Evolutionary conservation across 1,140 invertebrate species (phyloP).

Genomic region (Sminthurides bifidus): DNA sequence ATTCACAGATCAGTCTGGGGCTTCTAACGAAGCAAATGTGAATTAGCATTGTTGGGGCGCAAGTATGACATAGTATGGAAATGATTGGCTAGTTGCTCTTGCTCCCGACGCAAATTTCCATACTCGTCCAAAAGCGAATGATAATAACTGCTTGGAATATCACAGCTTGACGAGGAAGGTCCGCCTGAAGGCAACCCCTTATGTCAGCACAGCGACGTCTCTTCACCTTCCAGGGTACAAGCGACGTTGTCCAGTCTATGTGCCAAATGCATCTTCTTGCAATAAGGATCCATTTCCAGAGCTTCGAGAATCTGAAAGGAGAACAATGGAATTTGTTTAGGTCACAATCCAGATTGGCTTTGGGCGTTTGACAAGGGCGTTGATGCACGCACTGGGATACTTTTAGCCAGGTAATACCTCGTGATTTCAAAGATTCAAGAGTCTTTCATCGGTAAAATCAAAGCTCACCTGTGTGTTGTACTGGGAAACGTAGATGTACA

Average conservation of each 20-base stretch:
- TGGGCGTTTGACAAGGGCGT: no score
- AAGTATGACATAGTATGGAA: background rate
- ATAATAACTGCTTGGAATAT: constrained; percentile 24
- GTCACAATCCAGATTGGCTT: constrained; percentile 5
- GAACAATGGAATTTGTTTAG: no score
- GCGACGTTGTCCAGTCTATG: constrained; percentile 80
- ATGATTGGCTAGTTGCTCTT: background rate
- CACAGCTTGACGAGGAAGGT: constrained; percentile 28
- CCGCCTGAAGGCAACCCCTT: constrained; percentile 34
- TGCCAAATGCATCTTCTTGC: constrained; percentile 74
- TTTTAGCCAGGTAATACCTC: no score
- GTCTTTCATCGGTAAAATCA: no score
- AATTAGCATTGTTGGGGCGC: background rate
- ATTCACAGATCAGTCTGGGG: no score
- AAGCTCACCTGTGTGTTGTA: constrained; percentile 73
- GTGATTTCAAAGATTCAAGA: no score
- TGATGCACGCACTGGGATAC: no score
- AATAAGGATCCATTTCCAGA: constrained; percentile 64
- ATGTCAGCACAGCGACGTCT: constrained; percentile 42
- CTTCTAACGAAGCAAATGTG: background rate
- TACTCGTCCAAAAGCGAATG: constrained; percentile 24
- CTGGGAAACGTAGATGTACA: constrained; percentile 87
- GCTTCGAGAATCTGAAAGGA: constrained; percentile 59
- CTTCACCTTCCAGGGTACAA: constrained; percentile 72
- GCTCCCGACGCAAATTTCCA: constrained; percentile 2